Percentiles rank a stretch among this genome's conserved stretches.
These are phyloP conservation scores for Albula glossodonta DNA, from an alignment of 2,113 vertebrate genomes.

Conservation along the genomic window DNA sequence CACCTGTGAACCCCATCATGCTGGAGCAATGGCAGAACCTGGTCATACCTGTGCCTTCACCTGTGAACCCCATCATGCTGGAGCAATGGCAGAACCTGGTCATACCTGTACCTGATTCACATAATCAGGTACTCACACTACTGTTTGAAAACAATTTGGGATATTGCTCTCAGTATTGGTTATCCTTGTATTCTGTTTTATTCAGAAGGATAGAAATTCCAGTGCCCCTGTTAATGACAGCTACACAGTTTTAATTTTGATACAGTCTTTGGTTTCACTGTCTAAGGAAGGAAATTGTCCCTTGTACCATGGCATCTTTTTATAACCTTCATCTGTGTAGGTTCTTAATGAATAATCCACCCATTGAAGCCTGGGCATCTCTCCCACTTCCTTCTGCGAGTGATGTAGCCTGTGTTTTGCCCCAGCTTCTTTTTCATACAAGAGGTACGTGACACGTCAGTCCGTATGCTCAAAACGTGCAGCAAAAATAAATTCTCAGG, in stretches of 20 bases:
- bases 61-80: background rate
- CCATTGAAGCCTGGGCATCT: background rate
- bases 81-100: background rate
- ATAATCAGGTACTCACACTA: no score
- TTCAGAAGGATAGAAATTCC: no score
- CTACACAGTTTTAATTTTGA: background rate
- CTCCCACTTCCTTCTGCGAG: no score
- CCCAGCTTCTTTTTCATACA: background rate
- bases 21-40: no score
- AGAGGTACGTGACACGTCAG: background rate
- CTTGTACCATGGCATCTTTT: background rate
- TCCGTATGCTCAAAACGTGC: background rate
- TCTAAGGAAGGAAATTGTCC: background rate
- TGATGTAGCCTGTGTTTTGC: background rate
- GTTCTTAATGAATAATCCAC: background rate
- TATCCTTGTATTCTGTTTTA: background rate
- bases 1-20: no score
- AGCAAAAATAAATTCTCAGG: no score
- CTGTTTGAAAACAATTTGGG: background rate
- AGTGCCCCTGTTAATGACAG: no score
- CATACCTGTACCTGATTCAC: no score
- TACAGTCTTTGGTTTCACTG: background rate
- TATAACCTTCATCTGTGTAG: background rate
- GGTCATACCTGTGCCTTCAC: no score
- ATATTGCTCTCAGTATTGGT: background rate